Conservation (phyloP, 2,888 invertebrate species). For the Cordilura impudica region DNA sequence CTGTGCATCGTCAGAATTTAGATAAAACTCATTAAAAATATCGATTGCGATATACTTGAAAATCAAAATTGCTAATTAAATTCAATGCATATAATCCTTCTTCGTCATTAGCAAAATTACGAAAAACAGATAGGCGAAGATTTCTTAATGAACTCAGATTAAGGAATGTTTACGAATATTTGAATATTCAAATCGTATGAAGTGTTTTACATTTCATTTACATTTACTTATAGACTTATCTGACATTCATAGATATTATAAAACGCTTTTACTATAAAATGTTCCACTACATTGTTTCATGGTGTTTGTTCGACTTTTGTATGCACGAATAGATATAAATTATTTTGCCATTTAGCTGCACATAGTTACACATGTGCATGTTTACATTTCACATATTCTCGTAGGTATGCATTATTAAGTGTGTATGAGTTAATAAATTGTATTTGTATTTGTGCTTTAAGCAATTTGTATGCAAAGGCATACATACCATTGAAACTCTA, state of each 20-base stretch:
- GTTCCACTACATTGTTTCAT: not conserved
- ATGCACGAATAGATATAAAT: not conserved
- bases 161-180: not conserved
- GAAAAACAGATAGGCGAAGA: no score
- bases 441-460: conserved; percentile 56
- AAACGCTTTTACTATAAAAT: not conserved
- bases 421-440: conserved; percentile 60
- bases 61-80: no score
- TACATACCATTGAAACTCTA: not conserved
- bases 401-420: conserved; percentile 3
- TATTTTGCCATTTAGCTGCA: conserved; percentile 18
- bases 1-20: no score
- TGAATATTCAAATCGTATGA: no score
- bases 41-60: no score
- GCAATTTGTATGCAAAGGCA: conserved; percentile 22
- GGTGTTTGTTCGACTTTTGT: conserved; percentile 13
- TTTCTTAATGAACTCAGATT: no score
- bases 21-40: no score
- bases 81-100: no score
- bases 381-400: not conserved
- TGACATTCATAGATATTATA: no score
- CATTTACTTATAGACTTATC: no score
- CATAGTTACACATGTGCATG: conserved; percentile 16
- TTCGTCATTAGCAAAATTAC: no score
- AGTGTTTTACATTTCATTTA: no score